Base-by-base conservation (phyloP, 2,113 vertebrate species). In the Meriones unguiculatus region DNA sequence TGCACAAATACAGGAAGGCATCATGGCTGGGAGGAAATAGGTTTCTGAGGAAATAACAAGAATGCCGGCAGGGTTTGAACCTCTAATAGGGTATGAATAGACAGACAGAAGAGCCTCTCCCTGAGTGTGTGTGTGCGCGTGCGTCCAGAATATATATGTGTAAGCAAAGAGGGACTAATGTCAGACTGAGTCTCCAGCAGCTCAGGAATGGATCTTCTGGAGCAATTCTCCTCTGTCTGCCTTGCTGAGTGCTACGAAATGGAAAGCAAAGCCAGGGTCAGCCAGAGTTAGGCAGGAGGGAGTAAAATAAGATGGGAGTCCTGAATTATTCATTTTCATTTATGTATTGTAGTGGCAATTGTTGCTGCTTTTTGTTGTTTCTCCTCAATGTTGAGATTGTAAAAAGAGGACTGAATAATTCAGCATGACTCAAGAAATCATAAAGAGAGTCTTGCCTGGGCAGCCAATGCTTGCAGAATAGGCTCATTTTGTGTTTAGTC, bases 261-360 rank as follows among this genome's bases (percentile, higher is more conserved):
- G 15, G 46, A 97, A 97, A 89, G 80, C 76, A 62, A 88, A 81
- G 46, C 80, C 3, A 0, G n/a, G 28, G 88, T 96, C 59, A n/a
- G 62, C 87, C 96, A 81, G 76, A 88, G 18, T 67, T 52, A 94
- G 89, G 95, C 77, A 88, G 95, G 25, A 57, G n/a, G 78, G 62
- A 93, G 70, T 84, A 96, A 96, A 95, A 89, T 73, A 95, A 96
- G 72, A 81, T 38, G 12, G 65, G 70, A 69, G 50, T 46, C 90
- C 77, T 92, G 90, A 97, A 95, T 98, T 96, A 97, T 97, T 97
- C 97, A 97, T 98, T 95, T 97, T 96, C 96, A 97, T 97, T 97
- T 97, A 95, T 95, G 86, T 95, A 87, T 93, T 69, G 2, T 96
- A 92, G 95, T 89, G 73, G 82, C 90, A 96, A 97, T 95, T 95